phyloP scores from a whole-genome alignment of 2,113 vertebrate genomes.

The Brachypodius melanocephalos region DNA sequence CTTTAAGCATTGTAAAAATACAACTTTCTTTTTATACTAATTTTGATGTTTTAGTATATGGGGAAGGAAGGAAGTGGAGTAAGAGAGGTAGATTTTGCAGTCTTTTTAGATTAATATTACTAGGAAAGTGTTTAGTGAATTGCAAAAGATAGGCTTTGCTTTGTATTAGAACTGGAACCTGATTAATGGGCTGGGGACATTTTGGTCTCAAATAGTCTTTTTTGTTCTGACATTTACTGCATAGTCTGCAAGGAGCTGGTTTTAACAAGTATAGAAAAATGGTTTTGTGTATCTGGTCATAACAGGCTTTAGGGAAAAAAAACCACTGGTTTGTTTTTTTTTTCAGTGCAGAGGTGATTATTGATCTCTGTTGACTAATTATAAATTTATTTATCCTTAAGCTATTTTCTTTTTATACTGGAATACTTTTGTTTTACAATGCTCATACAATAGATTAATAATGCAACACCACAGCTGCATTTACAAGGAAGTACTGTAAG shows the following conservation, averaged over 20 bases:
- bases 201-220: not conserved
- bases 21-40: not conserved
- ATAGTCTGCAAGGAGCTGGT: not conserved
- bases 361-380: not conserved
- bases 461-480: not conserved
- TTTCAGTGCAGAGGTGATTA: not conserved
- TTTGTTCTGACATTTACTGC: not conserved
- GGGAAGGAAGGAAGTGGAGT: not conserved
- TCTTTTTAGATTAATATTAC: not conserved
- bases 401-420: not conserved
- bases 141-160: not conserved
- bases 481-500: not conserved
- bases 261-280: not conserved
- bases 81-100: not conserved
- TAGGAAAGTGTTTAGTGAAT: not conserved
- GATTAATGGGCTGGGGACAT: not conserved
- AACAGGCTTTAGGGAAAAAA: not conserved
- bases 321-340: not conserved
- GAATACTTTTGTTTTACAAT: not conserved
- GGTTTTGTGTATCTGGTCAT: not conserved
- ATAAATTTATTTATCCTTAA: not conserved
- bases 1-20: not conserved
- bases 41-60: not conserved
- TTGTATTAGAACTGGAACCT: not conserved
- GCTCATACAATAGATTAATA: not conserved